Base-by-base conservation (phyloP, 1,140 invertebrate species). In the Metopolophium dirhodum region DNA sequence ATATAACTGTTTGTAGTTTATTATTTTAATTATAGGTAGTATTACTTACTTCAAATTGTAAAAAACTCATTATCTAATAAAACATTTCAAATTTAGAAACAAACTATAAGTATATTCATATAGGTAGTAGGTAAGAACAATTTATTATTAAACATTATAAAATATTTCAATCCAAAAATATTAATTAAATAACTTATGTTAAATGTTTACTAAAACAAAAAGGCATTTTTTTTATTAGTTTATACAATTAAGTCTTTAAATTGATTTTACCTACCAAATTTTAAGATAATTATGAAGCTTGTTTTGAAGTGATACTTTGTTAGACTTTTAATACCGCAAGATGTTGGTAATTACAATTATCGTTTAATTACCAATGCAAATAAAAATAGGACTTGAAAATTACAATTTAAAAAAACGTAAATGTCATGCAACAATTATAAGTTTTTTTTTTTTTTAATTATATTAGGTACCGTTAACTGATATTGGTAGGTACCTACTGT, bases 1-100 rank as follows among this genome's bases (percentile, higher is more conserved):
- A n/a, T n/a, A n/a, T n/a, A n/a, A n/a, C n/a, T n/a, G n/a, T n/a
- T n/a, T n/a, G n/a, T n/a, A n/a, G n/a, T n/a, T n/a, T n/a, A n/a
- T n/a, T n/a, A n/a, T n/a, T n/a, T n/a, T n/a, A n/a, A 68, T 68
- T n/a, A n/a, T 14, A 68, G 1, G 7, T 30, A 61, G 4, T 35
- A 41, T 14, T 86, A 86, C 83, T 86, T 45, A 86, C 83, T 86
- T 30, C 37, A 86, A 86, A 86, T 86, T 86, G 83, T 47, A 86
- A 26, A 47, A 86, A 86, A 86, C 9, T 9, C 41, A 86, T 86
- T 47, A 86, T 47, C 41, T 86, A 86, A 85, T 85, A 85, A 83
- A 85, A 41, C 9, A 85, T 85, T 85, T 11, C 61, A 68, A n/a
- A 68, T 68, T 68, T 30, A 61, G 30, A 61, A 61, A 61, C 57